Base-by-base conservation (phyloP, 1,140 invertebrate genomes). In the Melipona quadrifasciata region DNA sequence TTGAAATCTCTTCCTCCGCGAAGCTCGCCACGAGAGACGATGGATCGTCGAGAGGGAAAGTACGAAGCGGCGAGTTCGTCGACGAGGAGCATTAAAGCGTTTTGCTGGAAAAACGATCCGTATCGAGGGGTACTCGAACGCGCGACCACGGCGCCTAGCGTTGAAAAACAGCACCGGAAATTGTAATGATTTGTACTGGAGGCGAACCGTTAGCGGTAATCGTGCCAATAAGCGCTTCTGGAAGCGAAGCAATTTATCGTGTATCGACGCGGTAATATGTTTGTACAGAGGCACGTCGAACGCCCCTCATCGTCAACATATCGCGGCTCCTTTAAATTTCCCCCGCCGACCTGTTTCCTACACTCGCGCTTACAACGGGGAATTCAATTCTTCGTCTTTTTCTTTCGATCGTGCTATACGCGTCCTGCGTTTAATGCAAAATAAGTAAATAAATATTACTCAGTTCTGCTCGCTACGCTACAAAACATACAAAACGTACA, bases 81-180 rank as follows among this genome's bases (percentile, higher is more conserved):
- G 8, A 27, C 71, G 16, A 16, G 34, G 16, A 6, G 17, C 31
- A 5, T 31, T 67, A 68, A 67, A 71, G 24, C 17, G 47, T 74
- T 74, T 64, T 61, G 21, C 21, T 71, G 47, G 80, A 74, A 81
- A 81, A 76, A 82, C 64, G 31, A 47, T 31, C 24, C 27, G 72
- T 61, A 34, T 53, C 24, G 53, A 34, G 19, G 14, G n/a, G n/a
- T n/a, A n/a, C n/a, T n/a, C n/a, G n/a, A 51, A 31, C 34, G 17
- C 31, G 77, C 39, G 39, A 47, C 31, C n/a, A 11, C 2, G 27
- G 58, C n/a, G 24, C n/a, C 17, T 61, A 47, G 27, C 58, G 80
- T 77, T 77, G 80, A 82, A 82, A 77, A 82, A 82, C 73, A 76
- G 24, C 61, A 75, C 61, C 68, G 80, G 73, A 82, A 82, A 82